phyloP scores from a whole-genome alignment of 2,113 vertebrate species.

The human (Homo sapiens) region DNA sequence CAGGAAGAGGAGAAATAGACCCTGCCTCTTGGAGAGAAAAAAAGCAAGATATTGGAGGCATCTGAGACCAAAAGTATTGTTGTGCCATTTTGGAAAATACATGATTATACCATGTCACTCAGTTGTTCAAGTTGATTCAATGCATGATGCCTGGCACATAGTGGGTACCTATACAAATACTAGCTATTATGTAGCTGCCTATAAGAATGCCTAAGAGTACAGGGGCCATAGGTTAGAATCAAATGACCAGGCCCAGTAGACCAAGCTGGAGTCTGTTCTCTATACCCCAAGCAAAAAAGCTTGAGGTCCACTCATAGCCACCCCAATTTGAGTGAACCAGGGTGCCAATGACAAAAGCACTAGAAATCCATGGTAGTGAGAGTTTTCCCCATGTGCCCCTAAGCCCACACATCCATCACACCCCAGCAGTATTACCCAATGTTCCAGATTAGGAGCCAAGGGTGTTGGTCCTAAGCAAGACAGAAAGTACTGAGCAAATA shows the following conservation, averaged over 20 bases:
- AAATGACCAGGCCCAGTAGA: neutral
- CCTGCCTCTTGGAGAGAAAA: neutral
- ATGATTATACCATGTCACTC: neutral
- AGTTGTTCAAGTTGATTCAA: neutral
- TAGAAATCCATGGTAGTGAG: neutral
- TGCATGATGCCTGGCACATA: neutral
- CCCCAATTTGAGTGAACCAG: neutral
- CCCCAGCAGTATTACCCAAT: neutral
- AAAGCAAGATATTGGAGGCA: no score
- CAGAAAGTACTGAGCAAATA: neutral
- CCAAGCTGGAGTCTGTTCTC: neutral
- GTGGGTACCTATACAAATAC: fast-evolving
- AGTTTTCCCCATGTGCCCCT: neutral
- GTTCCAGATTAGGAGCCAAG: neutral
- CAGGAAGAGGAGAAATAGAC: neutral
- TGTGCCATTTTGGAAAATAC: neutral
- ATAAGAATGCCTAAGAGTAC: neutral
- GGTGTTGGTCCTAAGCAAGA: neutral
- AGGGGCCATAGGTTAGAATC: neutral
- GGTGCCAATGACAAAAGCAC: neutral
- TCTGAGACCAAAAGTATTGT: neutral
- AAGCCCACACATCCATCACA: neutral
- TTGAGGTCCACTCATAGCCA: neutral
- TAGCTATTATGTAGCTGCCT: neutral
- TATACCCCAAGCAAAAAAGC: neutral